A percentile compares a stretch with the other conserved stretches of the same genome.
These are phyloP conservation scores for Philhelius pedissequus DNA, from an alignment of 2,888 invertebrate species.

Conservation along the genomic window DNA sequence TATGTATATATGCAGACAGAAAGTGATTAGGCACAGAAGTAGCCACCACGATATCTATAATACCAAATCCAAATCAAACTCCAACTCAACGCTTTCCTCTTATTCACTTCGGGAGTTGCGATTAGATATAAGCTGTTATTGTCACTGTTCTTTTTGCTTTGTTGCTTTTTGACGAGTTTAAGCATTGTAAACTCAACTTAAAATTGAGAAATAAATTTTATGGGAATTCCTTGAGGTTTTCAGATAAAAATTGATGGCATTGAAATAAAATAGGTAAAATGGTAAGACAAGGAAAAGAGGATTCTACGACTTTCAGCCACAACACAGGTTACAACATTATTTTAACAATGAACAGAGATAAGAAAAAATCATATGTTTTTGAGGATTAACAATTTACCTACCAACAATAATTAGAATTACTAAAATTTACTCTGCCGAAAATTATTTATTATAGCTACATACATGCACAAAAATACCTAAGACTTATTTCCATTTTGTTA, in stretches of 20 bases:
- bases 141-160: background rate
- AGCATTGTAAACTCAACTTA: background rate
- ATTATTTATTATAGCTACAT: no score
- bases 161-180: background rate
- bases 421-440: no score
- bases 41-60: background rate
- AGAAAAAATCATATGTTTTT: no score
- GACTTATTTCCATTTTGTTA: no score
- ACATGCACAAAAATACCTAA: no score
- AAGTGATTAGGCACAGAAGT: background rate
- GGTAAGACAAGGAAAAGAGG: background rate
- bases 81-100: background rate
- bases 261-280: background rate
- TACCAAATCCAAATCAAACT: background rate
- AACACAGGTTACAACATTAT: background rate
- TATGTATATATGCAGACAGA: background rate
- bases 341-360: no score
- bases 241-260: background rate
- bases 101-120: background rate
- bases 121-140: background rate
- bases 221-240: background rate
- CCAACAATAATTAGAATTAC: no score
- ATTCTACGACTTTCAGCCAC: background rate
- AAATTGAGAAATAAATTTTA: background rate
- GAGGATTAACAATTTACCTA: no score